Evolutionary conservation across 2,797 vertebrate species (phyloP).

Genomic region (Pangasius krempfi): DNA sequence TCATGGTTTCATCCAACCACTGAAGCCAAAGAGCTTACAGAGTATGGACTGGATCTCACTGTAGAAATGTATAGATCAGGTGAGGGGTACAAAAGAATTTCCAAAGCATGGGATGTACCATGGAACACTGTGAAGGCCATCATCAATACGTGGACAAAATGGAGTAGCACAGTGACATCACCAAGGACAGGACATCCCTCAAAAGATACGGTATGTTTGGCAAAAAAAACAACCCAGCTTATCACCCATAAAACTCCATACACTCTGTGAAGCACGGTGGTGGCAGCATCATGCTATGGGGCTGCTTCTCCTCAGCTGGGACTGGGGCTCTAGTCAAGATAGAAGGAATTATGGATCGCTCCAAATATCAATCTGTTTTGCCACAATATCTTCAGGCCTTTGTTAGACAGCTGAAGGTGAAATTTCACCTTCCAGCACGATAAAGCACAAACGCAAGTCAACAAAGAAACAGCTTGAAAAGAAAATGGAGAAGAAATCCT

Average conservation of each 20-base stretch:
- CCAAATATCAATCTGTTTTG: too few species aligned
- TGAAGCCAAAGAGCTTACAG: neutral
- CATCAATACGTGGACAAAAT: too few species aligned
- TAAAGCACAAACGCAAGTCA: neutral
- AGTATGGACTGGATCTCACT: neutral
- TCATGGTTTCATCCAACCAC: neutral
- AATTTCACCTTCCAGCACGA: too few species aligned
- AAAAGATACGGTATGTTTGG: neutral
- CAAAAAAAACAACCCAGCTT: neutral
- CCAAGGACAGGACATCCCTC: neutral
- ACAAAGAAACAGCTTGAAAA: neutral
- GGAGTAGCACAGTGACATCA: neutral
- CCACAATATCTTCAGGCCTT: neutral
- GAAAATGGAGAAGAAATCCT: neutral
- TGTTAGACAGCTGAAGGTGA: neutral
- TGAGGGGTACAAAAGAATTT: neutral
- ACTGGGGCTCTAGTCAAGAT: neutral
- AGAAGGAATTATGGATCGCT: too few species aligned
- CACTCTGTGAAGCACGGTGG: neutral
- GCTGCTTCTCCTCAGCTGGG: neutral
- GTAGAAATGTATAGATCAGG: neutral
- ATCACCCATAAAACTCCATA: neutral
- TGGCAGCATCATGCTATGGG: neutral
- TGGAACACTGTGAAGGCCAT: neutral
- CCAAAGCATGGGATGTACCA: neutral